Percentiles rank a stretch among this genome's conserved stretches.
These are phyloP conservation scores for Lasioglossum lativentre DNA, from an alignment of 2,888 invertebrate genomes.

Conservation along the genomic window DNA sequence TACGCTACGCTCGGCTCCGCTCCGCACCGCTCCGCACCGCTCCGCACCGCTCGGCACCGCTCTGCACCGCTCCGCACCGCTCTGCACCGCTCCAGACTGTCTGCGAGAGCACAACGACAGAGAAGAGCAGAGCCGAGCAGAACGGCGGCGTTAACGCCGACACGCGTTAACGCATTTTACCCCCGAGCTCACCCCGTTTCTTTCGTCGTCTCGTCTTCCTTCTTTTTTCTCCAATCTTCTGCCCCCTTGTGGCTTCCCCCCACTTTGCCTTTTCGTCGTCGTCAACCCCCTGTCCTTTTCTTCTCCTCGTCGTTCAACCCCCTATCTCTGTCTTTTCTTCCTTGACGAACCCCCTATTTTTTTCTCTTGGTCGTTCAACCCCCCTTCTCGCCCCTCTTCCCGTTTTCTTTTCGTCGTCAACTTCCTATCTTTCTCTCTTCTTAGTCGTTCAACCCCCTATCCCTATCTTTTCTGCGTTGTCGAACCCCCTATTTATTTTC, in stretches of 20 bases:
- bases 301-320: too few species aligned
- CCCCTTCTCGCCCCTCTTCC: too few species aligned
- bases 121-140: slow-evolving; percentile 28
- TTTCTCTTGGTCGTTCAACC: too few species aligned
- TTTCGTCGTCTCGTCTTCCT: background rate
- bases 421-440: too few species aligned
- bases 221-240: background rate
- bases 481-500: too few species aligned
- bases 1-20: slow-evolving; percentile 41
- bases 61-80: slow-evolving; percentile 32
- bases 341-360: too few species aligned
- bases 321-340: too few species aligned
- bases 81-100: background rate
- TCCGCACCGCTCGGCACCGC: slow-evolving; percentile 35
- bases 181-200: slow-evolving; percentile 38
- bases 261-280: background rate
- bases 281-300: too few species aligned
- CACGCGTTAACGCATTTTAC: slow-evolving; percentile 75
- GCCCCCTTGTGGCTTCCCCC: background rate
- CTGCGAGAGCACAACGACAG: slow-evolving; percentile 25
- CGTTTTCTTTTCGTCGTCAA: too few species aligned
- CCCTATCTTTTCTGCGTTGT: too few species aligned
- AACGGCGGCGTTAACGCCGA: slow-evolving; percentile 69
- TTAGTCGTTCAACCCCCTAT: too few species aligned
- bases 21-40: too few species aligned